Conservation (phyloP, 1,140 invertebrate species). For the Caenorhabditis tropicalis region DNA sequence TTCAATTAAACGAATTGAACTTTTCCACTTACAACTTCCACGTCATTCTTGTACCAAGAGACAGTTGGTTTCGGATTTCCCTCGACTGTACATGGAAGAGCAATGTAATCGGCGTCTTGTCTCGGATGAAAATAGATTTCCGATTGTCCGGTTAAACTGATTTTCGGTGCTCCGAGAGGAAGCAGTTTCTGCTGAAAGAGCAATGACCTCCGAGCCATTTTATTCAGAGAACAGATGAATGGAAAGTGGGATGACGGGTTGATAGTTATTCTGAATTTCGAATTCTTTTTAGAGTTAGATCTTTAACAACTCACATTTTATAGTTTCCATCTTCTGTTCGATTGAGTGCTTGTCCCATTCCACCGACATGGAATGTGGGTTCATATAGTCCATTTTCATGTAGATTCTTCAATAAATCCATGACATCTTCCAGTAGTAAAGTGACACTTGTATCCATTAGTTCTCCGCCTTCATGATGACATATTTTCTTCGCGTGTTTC, state of each 20-base stretch:
- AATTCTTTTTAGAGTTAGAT: background rate
- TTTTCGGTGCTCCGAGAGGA: slow-evolving; percentile 7
- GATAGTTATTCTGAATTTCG: slow-evolving; percentile 17
- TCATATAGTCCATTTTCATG: slow-evolving; percentile 13
- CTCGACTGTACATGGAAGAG: slow-evolving; percentile 44
- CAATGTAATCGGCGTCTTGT: slow-evolving; percentile 47
- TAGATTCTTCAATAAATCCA: background rate
- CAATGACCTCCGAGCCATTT: slow-evolving; percentile 11
- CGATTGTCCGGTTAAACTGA: background rate
- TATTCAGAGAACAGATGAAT: slow-evolving; percentile 37
- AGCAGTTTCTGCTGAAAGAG: slow-evolving; percentile 35
- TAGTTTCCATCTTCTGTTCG: slow-evolving; percentile 1
- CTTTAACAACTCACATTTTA: background rate
- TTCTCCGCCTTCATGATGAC: slow-evolving; percentile 24
- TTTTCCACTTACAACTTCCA: slow-evolving; percentile 47
- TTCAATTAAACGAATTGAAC: background rate
- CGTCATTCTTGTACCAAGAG: slow-evolving; percentile 50
- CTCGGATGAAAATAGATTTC: slow-evolving; percentile 47
- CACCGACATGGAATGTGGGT: background rate
- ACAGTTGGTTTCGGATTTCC: slow-evolving; percentile 42
- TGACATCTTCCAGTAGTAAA: background rate
- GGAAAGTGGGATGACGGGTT: slow-evolving; percentile 31
- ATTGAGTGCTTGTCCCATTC: slow-evolving; percentile 31
- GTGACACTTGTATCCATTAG: slow-evolving; percentile 34
- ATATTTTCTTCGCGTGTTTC: slow-evolving; percentile 7